Evolutionary conservation across 1,140 invertebrate genomes (phyloP).

Genomic region (Cydia splendana): DNA sequence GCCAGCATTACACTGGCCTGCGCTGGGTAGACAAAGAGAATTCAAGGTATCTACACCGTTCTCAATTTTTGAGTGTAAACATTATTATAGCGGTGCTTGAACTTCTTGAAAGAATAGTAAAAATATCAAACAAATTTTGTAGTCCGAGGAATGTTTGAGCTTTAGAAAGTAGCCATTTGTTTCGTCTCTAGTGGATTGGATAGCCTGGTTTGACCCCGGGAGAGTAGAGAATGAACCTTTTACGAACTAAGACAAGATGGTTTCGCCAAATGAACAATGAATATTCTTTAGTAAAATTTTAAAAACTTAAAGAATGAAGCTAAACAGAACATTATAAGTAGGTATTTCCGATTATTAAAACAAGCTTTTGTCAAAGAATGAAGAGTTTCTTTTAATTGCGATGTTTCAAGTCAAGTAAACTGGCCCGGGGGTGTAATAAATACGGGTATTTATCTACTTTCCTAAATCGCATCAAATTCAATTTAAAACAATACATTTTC

Average conservation of each 20-base stretch:
- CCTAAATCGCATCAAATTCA: background rate
- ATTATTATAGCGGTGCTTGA: background rate
- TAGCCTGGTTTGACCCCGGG: background rate
- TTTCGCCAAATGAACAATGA: background rate
- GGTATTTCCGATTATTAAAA: background rate
- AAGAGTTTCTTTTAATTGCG: background rate
- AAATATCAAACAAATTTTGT: background rate
- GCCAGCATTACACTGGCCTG: too few species aligned
- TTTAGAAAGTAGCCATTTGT: slow-evolving; percentile 6
- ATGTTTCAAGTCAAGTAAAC: background rate
- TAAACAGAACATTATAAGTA: too few species aligned
- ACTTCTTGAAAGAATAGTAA: background rate
- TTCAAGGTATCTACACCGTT: too few species aligned
- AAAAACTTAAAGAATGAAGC: too few species aligned
- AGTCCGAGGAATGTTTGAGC: background rate
- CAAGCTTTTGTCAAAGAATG: background rate
- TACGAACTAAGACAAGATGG: background rate
- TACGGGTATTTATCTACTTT: slow-evolving; percentile 25
- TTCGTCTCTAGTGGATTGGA: slow-evolving; percentile 1
- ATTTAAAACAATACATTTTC: slow-evolving; percentile 12
- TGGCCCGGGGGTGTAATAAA: background rate
- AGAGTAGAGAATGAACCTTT: background rate
- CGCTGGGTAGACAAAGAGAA: too few species aligned
- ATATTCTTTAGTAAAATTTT: too few species aligned
- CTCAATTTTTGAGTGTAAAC: background rate